Conservation (phyloP, 2,888 invertebrate species). For the Ectemnius continuus region DNA sequence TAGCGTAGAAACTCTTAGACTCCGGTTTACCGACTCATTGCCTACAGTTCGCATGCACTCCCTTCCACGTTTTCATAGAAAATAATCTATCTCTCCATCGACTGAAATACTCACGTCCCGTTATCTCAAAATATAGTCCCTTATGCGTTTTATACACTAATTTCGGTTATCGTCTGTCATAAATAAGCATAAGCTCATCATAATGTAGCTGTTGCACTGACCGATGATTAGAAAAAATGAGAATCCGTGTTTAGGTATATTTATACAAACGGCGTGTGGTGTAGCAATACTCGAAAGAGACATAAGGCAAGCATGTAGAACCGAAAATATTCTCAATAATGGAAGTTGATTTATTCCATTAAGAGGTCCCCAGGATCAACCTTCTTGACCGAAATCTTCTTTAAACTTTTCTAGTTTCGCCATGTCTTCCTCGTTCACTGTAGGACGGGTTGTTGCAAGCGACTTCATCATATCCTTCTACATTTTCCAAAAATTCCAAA, state of each 20-base stretch:
- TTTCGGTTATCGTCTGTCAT: slow-evolving; percentile 28
- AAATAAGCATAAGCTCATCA: slow-evolving; percentile 52
- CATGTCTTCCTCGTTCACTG: slow-evolving; percentile 98
- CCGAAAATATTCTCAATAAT: slow-evolving; percentile 48
- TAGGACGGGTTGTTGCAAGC: slow-evolving; percentile 95
- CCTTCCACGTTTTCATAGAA: slow-evolving; percentile 38
- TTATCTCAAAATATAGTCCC: slow-evolving; percentile 65
- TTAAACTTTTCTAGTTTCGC: slow-evolving; percentile 95
- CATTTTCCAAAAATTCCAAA: slow-evolving; percentile 33
- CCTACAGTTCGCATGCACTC: slow-evolving; percentile 23
- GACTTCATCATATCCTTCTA: slow-evolving; percentile 96
- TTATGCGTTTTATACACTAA: slow-evolving; percentile 47
- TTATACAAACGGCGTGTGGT: slow-evolving; percentile 49
- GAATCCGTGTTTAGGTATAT: slow-evolving; percentile 33
- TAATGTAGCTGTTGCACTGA: slow-evolving; percentile 27
- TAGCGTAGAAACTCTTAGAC: slow-evolving; percentile 39
- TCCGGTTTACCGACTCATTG: slow-evolving; percentile 19
- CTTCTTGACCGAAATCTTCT: slow-evolving; percentile 99
- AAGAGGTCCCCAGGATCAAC: slow-evolving; percentile 80
- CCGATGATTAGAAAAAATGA: slow-evolving; percentile 18
- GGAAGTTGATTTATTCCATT: slow-evolving; percentile 48
- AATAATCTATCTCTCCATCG: slow-evolving; percentile 40
- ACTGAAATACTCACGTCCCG: slow-evolving; percentile 46
- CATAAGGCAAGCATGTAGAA: slow-evolving; percentile 69
- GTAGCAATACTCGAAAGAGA: slow-evolving; percentile 43